Conservation (phyloP, 2,888 invertebrate genomes). For the Cylloceria caligata region DNA sequence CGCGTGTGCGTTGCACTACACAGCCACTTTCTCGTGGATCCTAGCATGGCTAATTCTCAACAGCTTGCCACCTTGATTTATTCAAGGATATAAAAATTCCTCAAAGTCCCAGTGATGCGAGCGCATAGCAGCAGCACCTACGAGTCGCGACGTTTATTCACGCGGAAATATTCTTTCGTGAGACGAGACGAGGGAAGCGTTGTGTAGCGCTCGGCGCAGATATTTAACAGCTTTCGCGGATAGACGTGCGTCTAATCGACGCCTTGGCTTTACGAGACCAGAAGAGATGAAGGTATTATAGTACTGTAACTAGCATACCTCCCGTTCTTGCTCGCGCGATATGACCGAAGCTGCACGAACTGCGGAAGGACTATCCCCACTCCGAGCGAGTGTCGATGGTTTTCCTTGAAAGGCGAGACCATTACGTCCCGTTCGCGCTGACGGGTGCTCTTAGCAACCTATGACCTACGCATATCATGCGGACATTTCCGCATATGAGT, state of each 20-base stretch:
- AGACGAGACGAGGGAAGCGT: conserved; percentile 14
- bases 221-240: conserved; percentile 65
- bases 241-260: conserved; percentile 67
- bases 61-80: conserved; percentile 17
- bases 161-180: conserved; percentile 55
- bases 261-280: conserved; percentile 54
- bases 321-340: conserved; percentile 49
- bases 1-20: neutral
- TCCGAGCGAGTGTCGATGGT: conserved; percentile 62
- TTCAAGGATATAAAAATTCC: conserved; percentile 33
- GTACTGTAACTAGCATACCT: conserved; percentile 57
- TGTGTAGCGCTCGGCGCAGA: conserved; percentile 42
- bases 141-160: conserved; percentile 50
- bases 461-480: conserved; percentile 72
- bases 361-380: conserved; percentile 54
- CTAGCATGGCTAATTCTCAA: conserved; percentile 8
- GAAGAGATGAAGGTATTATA: conserved; percentile 64
- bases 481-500: conserved; percentile 74
- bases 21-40: conserved; percentile 24
- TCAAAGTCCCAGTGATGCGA: conserved; percentile 5
- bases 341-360: conserved; percentile 47
- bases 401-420: conserved; percentile 68
- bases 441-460: conserved; percentile 65
- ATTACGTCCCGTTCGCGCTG: conserved; percentile 42
- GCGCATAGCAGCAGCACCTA: conserved; percentile 6